A percentile compares a stretch with the other conserved stretches of the same genome.
phyloP scores from a whole-genome alignment of 1,140 invertebrate genomes.

The Macrobrachium nipponense region DNA sequence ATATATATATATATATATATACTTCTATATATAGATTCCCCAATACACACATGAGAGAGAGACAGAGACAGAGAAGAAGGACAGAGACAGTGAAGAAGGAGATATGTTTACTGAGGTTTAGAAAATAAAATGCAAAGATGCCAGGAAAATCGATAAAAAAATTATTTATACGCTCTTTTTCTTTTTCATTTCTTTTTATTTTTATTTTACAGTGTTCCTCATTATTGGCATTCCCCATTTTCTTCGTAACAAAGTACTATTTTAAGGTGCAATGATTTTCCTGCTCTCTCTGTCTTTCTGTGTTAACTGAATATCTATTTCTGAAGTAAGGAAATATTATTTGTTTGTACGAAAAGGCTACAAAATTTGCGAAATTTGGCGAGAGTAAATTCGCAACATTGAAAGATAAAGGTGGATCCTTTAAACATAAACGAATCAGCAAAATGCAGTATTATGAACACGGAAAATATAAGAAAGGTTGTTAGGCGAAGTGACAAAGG shows the following conservation, averaged over 20 bases:
- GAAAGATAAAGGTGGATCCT: no score
- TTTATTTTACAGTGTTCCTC: no score
- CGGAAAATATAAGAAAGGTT: no score
- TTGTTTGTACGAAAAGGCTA: no score
- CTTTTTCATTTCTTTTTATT: neutral
- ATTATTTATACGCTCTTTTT: neutral
- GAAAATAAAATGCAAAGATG: neutral
- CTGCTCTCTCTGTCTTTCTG: no score
- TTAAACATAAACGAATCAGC: no score
- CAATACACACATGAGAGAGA: conserved; percentile 13
- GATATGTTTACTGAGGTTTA: neutral
- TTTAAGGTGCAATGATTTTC: neutral
- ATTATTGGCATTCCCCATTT: neutral
- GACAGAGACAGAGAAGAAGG: conserved; percentile 17
- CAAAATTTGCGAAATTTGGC: no score
- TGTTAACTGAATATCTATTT: no score
- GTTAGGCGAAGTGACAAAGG: no score
- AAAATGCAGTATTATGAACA: no score
- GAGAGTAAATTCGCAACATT: no score
- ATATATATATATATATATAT: conserved; percentile 21
- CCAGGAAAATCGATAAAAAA: neutral
- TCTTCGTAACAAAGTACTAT: neutral
- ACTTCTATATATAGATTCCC: conserved; percentile 10
- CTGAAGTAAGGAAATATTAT: no score
- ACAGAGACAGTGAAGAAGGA: neutral